Conservation (phyloP, 2,113 vertebrate species). For the Oreochromis spilurus region DNA sequence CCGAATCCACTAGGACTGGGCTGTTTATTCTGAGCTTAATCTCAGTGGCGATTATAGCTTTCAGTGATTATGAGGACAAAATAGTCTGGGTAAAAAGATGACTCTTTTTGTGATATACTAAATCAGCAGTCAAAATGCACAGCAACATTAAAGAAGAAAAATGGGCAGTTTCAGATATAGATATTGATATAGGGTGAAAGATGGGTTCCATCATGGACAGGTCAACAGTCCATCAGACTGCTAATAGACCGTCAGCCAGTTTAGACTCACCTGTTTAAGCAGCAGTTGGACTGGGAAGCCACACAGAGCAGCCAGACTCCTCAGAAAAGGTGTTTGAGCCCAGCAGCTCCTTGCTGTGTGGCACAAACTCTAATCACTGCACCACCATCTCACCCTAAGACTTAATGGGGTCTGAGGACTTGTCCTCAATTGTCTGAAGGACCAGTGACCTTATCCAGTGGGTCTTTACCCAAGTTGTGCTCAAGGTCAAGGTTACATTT, state of each 20-base stretch:
- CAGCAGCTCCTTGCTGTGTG: not conserved
- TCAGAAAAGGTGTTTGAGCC: not conserved
- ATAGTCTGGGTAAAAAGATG: not conserved
- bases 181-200: not conserved
- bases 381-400: not conserved
- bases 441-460: not conserved
- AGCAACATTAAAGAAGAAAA: not conserved
- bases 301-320: not conserved
- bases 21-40: not conserved
- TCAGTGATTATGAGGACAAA: not conserved
- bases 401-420: not conserved
- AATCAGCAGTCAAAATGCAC: not conserved
- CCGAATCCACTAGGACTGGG: not conserved
- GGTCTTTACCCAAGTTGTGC: not conserved
- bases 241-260: not conserved
- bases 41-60: not conserved
- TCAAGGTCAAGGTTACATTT: not conserved
- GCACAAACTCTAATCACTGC: not conserved
- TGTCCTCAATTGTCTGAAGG: not conserved
- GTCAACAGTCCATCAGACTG: not conserved
- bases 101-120: not conserved
- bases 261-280: not conserved
- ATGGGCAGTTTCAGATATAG: not conserved
- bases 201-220: not conserved
- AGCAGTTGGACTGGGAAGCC: not conserved